Conservation (phyloP, 2,888 invertebrate species). For the Candidula unifasciata region DNA sequence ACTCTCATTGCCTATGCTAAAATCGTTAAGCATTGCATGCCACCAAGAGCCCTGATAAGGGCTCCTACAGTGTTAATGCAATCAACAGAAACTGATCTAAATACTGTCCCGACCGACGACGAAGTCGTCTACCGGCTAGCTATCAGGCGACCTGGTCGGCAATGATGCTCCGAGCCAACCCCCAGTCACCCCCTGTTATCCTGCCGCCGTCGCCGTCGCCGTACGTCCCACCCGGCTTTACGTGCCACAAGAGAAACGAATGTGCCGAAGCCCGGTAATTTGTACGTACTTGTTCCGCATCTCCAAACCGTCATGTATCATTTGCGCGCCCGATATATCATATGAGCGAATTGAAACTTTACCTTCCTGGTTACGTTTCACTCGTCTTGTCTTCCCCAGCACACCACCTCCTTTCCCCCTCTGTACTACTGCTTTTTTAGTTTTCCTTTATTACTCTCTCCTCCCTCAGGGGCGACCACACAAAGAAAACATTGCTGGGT, state of each 20-base stretch:
- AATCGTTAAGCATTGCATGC: no score
- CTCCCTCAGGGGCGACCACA: no score
- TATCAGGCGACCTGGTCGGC: no score
- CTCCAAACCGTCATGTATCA: slow-evolving; percentile 1
- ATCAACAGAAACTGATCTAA: no score
- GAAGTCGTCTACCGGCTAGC: no score
- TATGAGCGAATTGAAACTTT: neutral
- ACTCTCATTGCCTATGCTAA: neutral
- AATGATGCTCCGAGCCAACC: no score
- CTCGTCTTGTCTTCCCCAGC: neutral
- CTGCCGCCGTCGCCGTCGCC: neutral
- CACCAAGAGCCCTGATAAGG: no score
- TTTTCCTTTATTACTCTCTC: no score
- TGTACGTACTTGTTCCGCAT: neutral
- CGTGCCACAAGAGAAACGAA: neutral
- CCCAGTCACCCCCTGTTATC: no score
- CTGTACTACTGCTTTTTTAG: neutral
- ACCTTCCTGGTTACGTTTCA: neutral
- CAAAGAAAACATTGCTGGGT: no score
- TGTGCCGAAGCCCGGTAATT: neutral
- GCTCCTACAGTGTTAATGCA: no score
- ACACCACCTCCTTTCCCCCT: neutral
- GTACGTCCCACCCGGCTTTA: neutral
- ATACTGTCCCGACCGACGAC: no score
- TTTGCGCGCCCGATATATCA: neutral